Evolutionary conservation across 1,140 invertebrate genomes (phyloP).

Genomic region (Tachypleus tridentatus): DNA sequence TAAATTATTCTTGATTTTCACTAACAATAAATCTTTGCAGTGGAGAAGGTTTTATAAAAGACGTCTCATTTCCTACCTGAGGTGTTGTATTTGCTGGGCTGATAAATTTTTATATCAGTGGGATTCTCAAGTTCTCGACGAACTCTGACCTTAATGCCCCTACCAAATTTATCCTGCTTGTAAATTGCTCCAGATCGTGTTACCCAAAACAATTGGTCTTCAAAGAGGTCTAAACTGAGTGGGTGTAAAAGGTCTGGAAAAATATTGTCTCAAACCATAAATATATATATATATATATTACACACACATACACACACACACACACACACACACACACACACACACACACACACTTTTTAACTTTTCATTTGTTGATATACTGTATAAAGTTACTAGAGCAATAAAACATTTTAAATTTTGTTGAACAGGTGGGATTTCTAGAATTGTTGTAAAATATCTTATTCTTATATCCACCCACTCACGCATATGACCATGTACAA

Average conservation of each 20-base stretch:
- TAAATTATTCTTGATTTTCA: no score
- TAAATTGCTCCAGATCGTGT: conserved; percentile 69
- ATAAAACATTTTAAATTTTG: no score
- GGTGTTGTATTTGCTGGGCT: conserved; percentile 63
- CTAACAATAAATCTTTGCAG: background rate
- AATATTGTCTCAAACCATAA: conserved; percentile 2
- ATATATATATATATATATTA: no score
- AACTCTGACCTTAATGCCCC: conserved; percentile 73
- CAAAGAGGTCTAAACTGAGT: conserved; percentile 81
- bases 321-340: background rate
- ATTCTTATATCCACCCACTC: no score
- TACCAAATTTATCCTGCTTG: conserved; percentile 86
- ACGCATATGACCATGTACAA: no score
- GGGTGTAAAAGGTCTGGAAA: conserved; percentile 45
- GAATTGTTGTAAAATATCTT: no score
- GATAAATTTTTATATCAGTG: conserved; percentile 60
- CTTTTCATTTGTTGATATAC: no score
- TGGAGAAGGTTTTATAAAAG: conserved; percentile 3
- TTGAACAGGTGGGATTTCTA: no score
- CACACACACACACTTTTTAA: no score
- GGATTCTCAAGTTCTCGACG: conserved; percentile 59
- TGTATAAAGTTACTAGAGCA: no score
- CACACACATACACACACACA: background rate
- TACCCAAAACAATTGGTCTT: conserved; percentile 75
- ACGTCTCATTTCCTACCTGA: conserved; percentile 29